Evolutionary conservation across 2,113 vertebrate genomes (phyloP).

Genomic region (Phodopus roborovskii): DNA sequence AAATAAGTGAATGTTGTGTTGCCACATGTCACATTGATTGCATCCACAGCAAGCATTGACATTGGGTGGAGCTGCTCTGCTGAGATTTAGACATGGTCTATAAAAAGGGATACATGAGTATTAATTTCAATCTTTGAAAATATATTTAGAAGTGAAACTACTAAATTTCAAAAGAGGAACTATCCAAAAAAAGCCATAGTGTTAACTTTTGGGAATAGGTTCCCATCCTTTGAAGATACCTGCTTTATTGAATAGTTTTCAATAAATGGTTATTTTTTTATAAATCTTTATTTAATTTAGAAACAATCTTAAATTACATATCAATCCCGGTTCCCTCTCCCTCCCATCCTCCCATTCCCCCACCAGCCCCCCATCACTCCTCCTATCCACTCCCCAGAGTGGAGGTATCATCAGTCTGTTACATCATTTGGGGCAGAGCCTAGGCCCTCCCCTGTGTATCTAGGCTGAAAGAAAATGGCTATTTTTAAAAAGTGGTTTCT

Average conservation of each 20-base stretch:
- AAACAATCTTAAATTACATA: too few species aligned
- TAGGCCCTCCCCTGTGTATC: too few species aligned
- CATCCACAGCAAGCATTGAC: neutral
- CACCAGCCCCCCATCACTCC: too few species aligned
- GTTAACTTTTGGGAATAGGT: neutral
- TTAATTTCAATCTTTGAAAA: conserved; percentile 27
- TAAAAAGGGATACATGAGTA: neutral
- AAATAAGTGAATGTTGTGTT: neutral
- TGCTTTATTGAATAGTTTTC: neutral
- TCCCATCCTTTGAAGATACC: neutral
- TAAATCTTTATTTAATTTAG: too few species aligned
- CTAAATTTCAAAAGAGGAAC: conserved; percentile 16
- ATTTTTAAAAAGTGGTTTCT: neutral
- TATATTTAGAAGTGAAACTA: conserved; percentile 16
- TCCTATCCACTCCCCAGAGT: too few species aligned
- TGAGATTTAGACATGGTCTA: neutral
- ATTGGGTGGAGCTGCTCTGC: neutral
- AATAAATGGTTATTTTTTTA: neutral
- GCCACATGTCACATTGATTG: neutral
- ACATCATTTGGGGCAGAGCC: too few species aligned
- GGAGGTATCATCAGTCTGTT: too few species aligned
- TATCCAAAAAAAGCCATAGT: neutral
- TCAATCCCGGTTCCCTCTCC: too few species aligned
- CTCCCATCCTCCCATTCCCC: too few species aligned
- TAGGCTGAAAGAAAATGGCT: neutral